Evolutionary conservation across 2,888 invertebrate species (phyloP).

Genomic region (Bombylius major): DNA sequence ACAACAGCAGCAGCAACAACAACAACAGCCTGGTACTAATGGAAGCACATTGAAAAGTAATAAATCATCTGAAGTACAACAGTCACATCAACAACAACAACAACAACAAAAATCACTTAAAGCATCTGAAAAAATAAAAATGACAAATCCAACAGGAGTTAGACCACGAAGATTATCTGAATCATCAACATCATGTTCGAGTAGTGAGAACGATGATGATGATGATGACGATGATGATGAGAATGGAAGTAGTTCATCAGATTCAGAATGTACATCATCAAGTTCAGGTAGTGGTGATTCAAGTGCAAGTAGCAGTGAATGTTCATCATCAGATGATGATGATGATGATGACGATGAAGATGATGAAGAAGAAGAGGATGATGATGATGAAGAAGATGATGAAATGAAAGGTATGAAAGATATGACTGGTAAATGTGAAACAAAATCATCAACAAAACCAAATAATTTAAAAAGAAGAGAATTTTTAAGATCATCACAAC

Average conservation of each 20-base stretch:
- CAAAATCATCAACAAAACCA: constrained; percentile 7
- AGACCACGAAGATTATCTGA: constrained; percentile 23
- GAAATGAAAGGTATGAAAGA: constrained; percentile 13
- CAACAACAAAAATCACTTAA: too few relatives aligned
- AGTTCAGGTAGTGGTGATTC: constrained; percentile 33
- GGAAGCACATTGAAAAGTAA: too few relatives aligned
- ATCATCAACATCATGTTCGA: constrained; percentile 31
- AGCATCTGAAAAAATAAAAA: too few relatives aligned
- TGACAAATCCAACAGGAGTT: too few relatives aligned
- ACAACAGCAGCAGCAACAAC: not conserved
- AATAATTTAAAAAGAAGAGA: not conserved
- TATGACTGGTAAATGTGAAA: constrained; percentile 8
- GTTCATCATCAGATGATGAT: constrained; percentile 28
- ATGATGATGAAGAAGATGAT: constrained; percentile 21
- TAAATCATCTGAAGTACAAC: too few relatives aligned
- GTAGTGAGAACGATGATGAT: constrained; percentile 33
- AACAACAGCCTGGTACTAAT: not conserved
- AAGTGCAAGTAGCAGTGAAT: constrained; percentile 25
- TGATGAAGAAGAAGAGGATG: constrained; percentile 28
- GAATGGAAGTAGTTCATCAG: constrained; percentile 29
- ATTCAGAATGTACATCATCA: constrained; percentile 29
- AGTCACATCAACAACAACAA: too few relatives aligned
- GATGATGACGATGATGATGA: constrained; percentile 28
- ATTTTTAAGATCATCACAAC: not conserved
- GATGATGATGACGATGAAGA: constrained; percentile 26